phyloP scores from a whole-genome alignment of 2,113 vertebrate species.

The Dasyornis broadbenti region DNA sequence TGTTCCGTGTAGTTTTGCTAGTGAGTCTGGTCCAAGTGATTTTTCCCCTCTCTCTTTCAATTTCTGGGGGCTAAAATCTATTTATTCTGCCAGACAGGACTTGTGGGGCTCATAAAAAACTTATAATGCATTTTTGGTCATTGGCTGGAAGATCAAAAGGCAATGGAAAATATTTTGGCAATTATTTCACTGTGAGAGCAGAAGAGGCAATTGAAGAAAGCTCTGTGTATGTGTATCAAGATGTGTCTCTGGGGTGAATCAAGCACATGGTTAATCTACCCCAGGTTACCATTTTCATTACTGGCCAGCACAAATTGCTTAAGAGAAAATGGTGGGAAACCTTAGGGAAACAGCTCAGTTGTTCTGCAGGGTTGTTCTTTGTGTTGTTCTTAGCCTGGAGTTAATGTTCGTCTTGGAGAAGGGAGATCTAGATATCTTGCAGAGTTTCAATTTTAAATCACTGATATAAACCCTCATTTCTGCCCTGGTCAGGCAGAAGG shows the following conservation, averaged over 20 bases:
- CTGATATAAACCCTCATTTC: neutral
- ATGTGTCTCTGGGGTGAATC: neutral
- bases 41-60: neutral
- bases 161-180: neutral
- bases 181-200: neutral
- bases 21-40: neutral
- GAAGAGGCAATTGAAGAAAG: neutral
- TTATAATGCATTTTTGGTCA: neutral
- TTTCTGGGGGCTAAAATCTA: neutral
- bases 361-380: neutral
- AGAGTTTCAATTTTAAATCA: neutral
- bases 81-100: neutral
- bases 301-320: neutral
- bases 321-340: neutral
- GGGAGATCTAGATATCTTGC: neutral
- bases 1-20: neutral
- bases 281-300: neutral
- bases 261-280: neutral
- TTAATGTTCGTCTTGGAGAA: neutral
- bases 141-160: neutral
- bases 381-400: neutral
- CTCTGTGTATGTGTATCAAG: neutral
- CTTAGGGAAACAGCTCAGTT: neutral
- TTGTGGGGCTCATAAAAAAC: neutral
- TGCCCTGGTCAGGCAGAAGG: neutral